phyloP scores from a whole-genome alignment of 2,113 vertebrate species.

The Pelmatolapia mariae region DNA sequence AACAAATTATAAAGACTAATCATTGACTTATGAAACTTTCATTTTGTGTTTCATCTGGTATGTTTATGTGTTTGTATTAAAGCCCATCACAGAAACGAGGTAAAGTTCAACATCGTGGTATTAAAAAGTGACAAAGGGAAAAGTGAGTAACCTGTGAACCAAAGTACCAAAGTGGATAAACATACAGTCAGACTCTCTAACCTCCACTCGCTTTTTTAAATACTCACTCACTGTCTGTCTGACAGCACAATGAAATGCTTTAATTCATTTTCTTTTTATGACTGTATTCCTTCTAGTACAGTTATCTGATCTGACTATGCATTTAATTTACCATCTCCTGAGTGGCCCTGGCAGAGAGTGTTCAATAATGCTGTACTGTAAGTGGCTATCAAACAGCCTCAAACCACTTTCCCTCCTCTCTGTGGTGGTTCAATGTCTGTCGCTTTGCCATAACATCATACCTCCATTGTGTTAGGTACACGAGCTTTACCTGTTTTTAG shows the following conservation, averaged over 20 bases:
- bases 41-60: background rate
- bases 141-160: background rate
- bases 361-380: constrained; percentile 39
- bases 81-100: background rate
- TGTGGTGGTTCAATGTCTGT: background rate
- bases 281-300: constrained; percentile 19
- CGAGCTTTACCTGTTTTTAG: background rate
- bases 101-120: background rate
- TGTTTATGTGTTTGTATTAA: background rate
- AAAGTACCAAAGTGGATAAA: background rate
- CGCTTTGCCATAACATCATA: background rate
- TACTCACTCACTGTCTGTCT: background rate
- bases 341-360: constrained; percentile 18
- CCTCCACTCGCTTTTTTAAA: background rate
- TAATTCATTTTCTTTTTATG: constrained; percentile 44
- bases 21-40: background rate
- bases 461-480: background rate
- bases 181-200: background rate
- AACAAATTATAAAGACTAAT: background rate
- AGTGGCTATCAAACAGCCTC: constrained; percentile 43
- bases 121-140: background rate
- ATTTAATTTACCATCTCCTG: constrained; percentile 59
- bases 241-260: constrained; percentile 47
- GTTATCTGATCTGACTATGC: constrained; percentile 53
- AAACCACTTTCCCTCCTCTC: constrained; percentile 11